Percentiles rank a stretch among this genome's conserved stretches.
Conservation (phyloP, 2,113 vertebrate genomes). For the Phylloscopus trochiloides region DNA sequence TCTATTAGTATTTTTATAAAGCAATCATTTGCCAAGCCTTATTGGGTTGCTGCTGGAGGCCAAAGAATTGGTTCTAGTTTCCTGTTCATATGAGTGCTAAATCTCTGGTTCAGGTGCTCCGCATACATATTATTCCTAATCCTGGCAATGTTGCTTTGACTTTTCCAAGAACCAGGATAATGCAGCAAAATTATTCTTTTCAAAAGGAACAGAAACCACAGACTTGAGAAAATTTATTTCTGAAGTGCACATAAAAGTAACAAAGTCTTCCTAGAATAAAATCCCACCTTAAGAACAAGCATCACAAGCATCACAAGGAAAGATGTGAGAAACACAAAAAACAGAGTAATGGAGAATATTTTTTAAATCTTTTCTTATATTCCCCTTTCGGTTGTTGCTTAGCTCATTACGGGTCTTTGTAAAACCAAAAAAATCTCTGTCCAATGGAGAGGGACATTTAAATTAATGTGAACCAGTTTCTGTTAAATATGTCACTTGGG, state of each 20-base stretch:
- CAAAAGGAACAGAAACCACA: background rate
- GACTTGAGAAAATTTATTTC: background rate
- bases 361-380: background rate
- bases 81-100: background rate
- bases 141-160: background rate
- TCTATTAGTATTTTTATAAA: background rate
- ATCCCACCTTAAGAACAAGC: background rate
- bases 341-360: background rate
- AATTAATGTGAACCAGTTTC: background rate
- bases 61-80: background rate
- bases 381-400: background rate
- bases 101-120: background rate
- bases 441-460: background rate
- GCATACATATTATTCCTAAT: background rate
- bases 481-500: background rate
- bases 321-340: background rate
- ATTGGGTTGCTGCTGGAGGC: background rate
- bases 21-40: background rate
- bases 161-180: background rate
- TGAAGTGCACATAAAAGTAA: background rate
- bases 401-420: background rate
- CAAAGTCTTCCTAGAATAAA: background rate
- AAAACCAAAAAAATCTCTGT: background rate
- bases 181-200: background rate
- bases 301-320: background rate